Conservation (phyloP, 92 coral and sea anemone genomes). For the Plumapathes pennacea region DNA sequence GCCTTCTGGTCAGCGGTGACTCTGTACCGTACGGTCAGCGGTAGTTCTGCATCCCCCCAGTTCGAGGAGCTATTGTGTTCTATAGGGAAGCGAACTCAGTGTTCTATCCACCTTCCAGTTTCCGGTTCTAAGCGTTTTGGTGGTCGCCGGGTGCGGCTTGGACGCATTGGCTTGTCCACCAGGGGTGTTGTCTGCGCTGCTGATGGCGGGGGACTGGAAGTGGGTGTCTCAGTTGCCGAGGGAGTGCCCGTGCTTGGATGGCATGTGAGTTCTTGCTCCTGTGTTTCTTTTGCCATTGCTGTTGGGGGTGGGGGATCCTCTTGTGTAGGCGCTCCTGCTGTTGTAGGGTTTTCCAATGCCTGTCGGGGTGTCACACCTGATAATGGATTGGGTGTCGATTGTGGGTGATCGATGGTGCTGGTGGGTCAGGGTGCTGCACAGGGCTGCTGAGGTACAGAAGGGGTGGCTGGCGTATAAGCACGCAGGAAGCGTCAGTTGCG, state of each 20-base stretch:
- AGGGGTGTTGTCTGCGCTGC: constrained; percentile 2
- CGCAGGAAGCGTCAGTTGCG: constrained; percentile 64
- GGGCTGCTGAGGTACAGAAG: constrained; percentile 19
- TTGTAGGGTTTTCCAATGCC: background rate
- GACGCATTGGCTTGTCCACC: constrained; percentile 7
- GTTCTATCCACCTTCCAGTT: constrained; percentile 37
- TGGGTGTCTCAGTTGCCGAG: constrained; percentile 5
- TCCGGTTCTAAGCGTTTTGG: constrained; percentile 54
- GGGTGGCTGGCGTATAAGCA: constrained; percentile 48
- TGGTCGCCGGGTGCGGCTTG: constrained; percentile 23
- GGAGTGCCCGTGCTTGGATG: constrained; percentile 1
- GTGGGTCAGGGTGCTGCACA: constrained; percentile 5
- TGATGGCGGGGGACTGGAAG: constrained; percentile 4
- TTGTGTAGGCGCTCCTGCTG: background rate
- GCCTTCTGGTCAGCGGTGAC: no score
- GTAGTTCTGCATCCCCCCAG: constrained; percentile 14
- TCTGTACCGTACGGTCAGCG: background rate
- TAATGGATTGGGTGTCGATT: background rate
- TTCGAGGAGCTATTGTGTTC: background rate
- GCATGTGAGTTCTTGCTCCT: constrained; percentile 9
- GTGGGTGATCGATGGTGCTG: background rate
- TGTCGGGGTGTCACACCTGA: background rate
- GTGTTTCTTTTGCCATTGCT: constrained; percentile 12
- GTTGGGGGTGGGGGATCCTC: constrained; percentile 13
- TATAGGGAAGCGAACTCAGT: constrained; percentile 25